phyloP scores from a whole-genome alignment of 2,113 vertebrate species.

The Orientallactaga bullata region DNA sequence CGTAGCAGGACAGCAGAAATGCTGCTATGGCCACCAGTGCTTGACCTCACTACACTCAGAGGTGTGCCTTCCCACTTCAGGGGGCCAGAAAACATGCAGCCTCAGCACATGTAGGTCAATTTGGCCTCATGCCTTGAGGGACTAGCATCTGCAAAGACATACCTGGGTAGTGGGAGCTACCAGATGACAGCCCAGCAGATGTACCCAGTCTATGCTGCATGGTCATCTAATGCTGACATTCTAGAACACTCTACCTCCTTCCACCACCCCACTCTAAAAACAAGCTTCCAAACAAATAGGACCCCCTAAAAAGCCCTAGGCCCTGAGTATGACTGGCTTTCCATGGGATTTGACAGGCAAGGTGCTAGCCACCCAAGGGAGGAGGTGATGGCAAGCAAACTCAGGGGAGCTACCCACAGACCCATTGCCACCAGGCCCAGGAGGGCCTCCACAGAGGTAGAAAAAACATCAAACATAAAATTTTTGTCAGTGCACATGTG shows the following conservation, averaged over 20 bases:
- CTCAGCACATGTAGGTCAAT: accelerated
- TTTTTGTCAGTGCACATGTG: slow-evolving; percentile 8
- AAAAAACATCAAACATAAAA: slow-evolving; percentile 36
- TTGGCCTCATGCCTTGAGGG: not conserved
- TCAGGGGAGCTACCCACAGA: not conserved
- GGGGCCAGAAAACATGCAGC: not conserved
- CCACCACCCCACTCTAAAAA: not conserved
- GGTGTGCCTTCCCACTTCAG: not conserved
- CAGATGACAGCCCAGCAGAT: not conserved
- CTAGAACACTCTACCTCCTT: not conserved
- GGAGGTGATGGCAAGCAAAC: not conserved
- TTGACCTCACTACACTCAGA: not conserved
- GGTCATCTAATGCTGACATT: not conserved
- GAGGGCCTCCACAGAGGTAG: slow-evolving; percentile 68
- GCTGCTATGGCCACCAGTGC: not conserved
- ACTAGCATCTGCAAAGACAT: not conserved
- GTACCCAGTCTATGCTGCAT: accelerated
- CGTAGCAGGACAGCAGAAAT: accelerated
- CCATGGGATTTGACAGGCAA: not conserved
- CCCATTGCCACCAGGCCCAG: not conserved
- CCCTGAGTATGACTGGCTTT: not conserved
- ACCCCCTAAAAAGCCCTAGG: not conserved
- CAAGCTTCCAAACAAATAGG: not conserved
- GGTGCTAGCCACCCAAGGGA: not conserved
- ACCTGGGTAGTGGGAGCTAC: not conserved